A percentile compares a stretch with the other conserved stretches of the same genome.
Conservation (phyloP, 2,113 vertebrate genomes). For the Rhabdornis inornatus region DNA sequence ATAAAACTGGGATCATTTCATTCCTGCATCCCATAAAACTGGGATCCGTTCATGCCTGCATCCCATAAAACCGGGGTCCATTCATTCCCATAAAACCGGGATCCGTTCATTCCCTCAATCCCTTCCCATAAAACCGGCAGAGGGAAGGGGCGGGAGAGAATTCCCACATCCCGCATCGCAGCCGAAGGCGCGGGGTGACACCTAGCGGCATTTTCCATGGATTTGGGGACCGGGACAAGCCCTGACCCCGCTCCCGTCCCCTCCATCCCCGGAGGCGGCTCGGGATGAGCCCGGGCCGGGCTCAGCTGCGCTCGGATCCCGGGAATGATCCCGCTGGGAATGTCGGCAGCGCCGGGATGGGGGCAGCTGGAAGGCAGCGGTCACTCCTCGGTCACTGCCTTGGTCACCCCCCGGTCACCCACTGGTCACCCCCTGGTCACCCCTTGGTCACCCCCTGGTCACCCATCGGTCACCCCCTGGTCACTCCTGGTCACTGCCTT, state of each 20-base stretch:
- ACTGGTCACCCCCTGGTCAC: not conserved
- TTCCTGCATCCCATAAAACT: no score
- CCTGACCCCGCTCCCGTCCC: not conserved
- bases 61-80: no score
- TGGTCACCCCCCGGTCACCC: no score
- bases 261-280: no score
- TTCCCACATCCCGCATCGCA: not conserved
- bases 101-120: slow-evolving; percentile 44
- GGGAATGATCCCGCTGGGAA: slow-evolving; percentile 2
- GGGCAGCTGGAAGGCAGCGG: slow-evolving; percentile 91
- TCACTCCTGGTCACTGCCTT: no score
- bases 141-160: rapidly evolving
- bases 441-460: no score
- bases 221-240: not conserved
- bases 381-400: not conserved
- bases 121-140: not conserved
- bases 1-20: no score
- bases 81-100: slow-evolving; percentile 16
- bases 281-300: no score
- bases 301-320: not conserved
- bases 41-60: no score
- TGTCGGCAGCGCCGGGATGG: slow-evolving; percentile 66
- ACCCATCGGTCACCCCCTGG: no score
- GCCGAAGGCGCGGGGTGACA: slow-evolving; percentile 73
- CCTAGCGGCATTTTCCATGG: slow-evolving; percentile 67